Evolutionary conservation across 2,888 invertebrate genomes (phyloP).

Genomic region (Drosophila prolongata): DNA sequence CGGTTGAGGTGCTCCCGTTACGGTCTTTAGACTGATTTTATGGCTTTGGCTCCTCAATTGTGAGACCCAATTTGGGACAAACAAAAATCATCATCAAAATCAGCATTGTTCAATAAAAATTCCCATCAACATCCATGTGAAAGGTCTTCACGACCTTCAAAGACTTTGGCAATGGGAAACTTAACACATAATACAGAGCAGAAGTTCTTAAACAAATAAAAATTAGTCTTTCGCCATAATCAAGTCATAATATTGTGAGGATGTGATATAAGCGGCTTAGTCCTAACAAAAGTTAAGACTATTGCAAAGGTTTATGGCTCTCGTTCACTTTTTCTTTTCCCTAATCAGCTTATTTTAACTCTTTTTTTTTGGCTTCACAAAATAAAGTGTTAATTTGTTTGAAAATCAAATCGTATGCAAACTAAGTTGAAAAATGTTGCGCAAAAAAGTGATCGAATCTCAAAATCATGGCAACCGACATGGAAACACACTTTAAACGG

Average conservation of each 20-base stretch:
- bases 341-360: slow-evolving; percentile 60
- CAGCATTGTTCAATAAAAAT: slow-evolving; percentile 48
- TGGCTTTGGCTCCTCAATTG: slow-evolving; percentile 20
- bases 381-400: slow-evolving; percentile 77
- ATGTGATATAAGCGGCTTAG: slow-evolving; percentile 66
- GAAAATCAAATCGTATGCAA: slow-evolving; percentile 39
- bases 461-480: slow-evolving; percentile 55
- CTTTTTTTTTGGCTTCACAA: slow-evolving; percentile 21
- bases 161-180: slow-evolving; percentile 50
- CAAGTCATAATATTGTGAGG: slow-evolving; percentile 77
- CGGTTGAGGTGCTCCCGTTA: slow-evolving; percentile 34
- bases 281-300: slow-evolving; percentile 34
- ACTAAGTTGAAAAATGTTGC: slow-evolving; percentile 24
- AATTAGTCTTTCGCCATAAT: slow-evolving; percentile 75
- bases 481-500: slow-evolving; percentile 71
- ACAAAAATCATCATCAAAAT: slow-evolving; percentile 41
- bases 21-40: slow-evolving; percentile 37
- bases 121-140: slow-evolving; percentile 55
- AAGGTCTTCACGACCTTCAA: slow-evolving; percentile 67
- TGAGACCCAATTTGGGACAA: slow-evolving; percentile 27
- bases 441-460: slow-evolving; percentile 45
- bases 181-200: slow-evolving; percentile 76
- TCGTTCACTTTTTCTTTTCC: not conserved
- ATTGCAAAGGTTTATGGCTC: slow-evolving; percentile 13
- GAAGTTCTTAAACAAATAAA: slow-evolving; percentile 65